Conservation (phyloP, 2,888 invertebrate species). For the Nemurella pictetii region DNA sequence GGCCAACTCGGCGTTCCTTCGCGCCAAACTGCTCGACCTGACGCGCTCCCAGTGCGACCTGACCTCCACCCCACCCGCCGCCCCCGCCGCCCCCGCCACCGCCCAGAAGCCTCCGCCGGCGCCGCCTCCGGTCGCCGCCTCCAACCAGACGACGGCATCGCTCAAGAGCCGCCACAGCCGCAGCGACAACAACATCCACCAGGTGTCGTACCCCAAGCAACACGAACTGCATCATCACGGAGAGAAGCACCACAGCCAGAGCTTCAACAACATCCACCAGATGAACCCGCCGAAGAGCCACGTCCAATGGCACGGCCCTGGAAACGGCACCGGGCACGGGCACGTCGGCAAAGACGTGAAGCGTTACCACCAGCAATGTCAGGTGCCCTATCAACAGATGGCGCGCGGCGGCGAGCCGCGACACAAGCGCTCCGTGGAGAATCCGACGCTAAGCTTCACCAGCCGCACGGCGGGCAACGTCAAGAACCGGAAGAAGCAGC, state of each 20-base stretch:
- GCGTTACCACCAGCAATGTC: constrained; percentile 47
- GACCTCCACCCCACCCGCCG: neutral
- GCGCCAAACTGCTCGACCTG: constrained; percentile 3
- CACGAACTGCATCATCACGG: constrained; percentile 46
- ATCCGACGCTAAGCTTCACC: neutral
- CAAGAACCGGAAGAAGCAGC: constrained; percentile 38
- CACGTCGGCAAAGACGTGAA: neutral
- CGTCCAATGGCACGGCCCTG: no score
- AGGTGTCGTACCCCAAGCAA: neutral
- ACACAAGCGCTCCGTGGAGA: neutral
- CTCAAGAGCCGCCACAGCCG: constrained; percentile 1
- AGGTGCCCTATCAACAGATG: constrained; percentile 48
- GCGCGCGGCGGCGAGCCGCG: neutral
- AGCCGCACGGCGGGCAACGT: constrained; percentile 31
- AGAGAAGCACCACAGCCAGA: no score
- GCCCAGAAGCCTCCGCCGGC: constrained; percentile 47
- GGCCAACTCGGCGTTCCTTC: constrained; percentile 4
- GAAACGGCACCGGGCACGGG: no score
- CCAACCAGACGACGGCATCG: constrained; percentile 44
- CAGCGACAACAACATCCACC: neutral
- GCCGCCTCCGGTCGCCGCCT: constrained; percentile 50
- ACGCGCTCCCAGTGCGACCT: neutral
- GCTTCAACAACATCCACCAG: no score
- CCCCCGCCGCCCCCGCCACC: neutral
- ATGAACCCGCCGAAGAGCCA: no score